Percentiles rank a stretch among this genome's conserved stretches.
Evolutionary conservation across 2,797 vertebrate genomes (phyloP).

Genomic region (Coreius guichenoti): DNA sequence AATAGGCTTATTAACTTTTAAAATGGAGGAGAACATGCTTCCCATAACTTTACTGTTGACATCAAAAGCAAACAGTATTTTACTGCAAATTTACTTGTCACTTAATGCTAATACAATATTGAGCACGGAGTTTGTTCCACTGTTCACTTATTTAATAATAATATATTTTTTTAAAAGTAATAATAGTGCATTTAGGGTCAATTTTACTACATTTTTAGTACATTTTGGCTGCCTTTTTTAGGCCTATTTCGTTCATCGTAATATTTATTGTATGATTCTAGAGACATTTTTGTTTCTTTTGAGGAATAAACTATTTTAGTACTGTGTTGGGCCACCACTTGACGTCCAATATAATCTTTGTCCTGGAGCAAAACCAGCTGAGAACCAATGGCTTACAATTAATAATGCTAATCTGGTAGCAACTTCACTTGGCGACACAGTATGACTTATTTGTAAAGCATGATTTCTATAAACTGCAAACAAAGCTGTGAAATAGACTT

Average conservation of each 20-base stretch:
- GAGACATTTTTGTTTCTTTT: neutral
- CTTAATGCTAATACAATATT: neutral
- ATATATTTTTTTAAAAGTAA: neutral
- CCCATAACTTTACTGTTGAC: neutral
- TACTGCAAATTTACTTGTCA: neutral
- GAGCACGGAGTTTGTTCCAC: neutral
- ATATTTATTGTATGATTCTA: neutral
- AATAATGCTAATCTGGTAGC: neutral
- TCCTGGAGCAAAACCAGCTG: conserved; percentile 11
- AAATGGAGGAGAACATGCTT: neutral
- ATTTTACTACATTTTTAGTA: neutral
- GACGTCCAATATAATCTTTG: neutral
- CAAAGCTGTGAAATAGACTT: conserved; percentile 5
- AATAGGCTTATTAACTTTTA: neutral
- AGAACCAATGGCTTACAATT: conserved; percentile 8
- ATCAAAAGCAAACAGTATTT: neutral
- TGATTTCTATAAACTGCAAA: conserved; percentile 19
- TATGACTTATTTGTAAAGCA: conserved; percentile 8
- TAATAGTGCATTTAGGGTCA: neutral
- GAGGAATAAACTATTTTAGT: neutral
- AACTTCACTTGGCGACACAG: conserved; percentile 14
- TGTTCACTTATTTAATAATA: neutral
- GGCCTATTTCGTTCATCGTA: neutral
- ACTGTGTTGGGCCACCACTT: neutral
- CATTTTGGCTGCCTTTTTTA: neutral